A percentile compares a stretch with the other conserved stretches of the same genome.
phyloP scores from a whole-genome alignment of 2,797 vertebrate species.

The Xenentodon cancila region DNA sequence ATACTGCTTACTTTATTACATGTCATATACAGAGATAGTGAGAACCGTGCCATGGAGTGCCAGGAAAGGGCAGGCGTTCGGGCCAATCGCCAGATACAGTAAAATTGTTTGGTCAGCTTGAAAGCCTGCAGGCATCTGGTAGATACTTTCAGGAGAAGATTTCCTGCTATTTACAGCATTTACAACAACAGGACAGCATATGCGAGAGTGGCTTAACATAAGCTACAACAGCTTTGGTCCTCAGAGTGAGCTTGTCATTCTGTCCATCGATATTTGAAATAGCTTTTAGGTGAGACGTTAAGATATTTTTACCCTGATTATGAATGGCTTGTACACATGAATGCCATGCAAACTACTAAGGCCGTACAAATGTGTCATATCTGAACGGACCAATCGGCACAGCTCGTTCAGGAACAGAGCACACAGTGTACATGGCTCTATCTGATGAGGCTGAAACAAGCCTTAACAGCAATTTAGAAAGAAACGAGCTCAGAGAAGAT shows the following conservation, averaged over 20 bases:
- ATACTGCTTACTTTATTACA: conserved; percentile 7
- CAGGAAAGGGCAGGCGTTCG: neutral
- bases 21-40: conserved; percentile 6
- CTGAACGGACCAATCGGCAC: no score
- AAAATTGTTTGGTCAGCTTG: neutral
- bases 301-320: no score
- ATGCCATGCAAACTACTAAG: no score
- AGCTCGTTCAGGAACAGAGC: neutral
- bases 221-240: no score
- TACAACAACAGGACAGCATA: neutral
- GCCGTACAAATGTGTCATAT: no score
- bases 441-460: neutral
- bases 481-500: conserved; percentile 26
- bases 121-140: conserved; percentile 9
- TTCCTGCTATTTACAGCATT: neutral
- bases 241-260: neutral
- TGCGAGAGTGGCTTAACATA: neutral
- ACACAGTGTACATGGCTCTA: neutral
- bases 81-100: neutral
- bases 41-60: neutral
- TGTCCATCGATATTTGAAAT: no score
- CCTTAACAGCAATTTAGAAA: neutral
- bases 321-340: no score
- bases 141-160: conserved; percentile 3
- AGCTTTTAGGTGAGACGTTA: no score